Evolutionary conservation across 2,888 invertebrate species (phyloP).

Genomic region (Byasa hedistus): DNA sequence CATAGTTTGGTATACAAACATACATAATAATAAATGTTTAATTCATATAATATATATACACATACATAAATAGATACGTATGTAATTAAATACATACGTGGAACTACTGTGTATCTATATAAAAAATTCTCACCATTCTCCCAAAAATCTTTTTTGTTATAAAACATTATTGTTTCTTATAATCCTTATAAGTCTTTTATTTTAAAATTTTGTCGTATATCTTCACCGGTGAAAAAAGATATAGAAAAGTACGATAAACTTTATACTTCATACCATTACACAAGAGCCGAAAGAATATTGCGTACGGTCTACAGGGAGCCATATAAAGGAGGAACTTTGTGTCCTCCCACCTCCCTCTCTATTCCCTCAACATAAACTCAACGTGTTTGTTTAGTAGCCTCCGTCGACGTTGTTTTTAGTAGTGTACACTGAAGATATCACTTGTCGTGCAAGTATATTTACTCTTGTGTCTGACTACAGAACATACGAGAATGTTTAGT

Average conservation of each 20-base stretch:
- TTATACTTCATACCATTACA: background rate
- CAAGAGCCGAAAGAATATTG: constrained; percentile 18
- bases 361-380: constrained; percentile 21
- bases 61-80: too few relatives aligned
- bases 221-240: too few relatives aligned
- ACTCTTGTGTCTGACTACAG: background rate
- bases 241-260: background rate
- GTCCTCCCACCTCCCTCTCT: background rate
- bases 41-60: too few relatives aligned
- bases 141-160: too few relatives aligned
- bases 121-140: too few relatives aligned
- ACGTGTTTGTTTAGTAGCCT: constrained; percentile 22
- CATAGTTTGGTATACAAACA: too few relatives aligned
- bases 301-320: constrained; percentile 23
- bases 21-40: too few relatives aligned
- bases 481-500: constrained; percentile 3
- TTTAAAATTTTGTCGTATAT: too few relatives aligned
- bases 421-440: constrained; percentile 13
- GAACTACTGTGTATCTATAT: too few relatives aligned
- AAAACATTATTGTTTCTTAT: too few relatives aligned
- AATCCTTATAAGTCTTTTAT: too few relatives aligned
- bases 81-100: too few relatives aligned
- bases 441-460: background rate
- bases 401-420: constrained; percentile 18
- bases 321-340: constrained; percentile 11